Evolutionary conservation across 2,888 invertebrate species (phyloP).

Genomic region (Drosophila mettleri): DNA sequence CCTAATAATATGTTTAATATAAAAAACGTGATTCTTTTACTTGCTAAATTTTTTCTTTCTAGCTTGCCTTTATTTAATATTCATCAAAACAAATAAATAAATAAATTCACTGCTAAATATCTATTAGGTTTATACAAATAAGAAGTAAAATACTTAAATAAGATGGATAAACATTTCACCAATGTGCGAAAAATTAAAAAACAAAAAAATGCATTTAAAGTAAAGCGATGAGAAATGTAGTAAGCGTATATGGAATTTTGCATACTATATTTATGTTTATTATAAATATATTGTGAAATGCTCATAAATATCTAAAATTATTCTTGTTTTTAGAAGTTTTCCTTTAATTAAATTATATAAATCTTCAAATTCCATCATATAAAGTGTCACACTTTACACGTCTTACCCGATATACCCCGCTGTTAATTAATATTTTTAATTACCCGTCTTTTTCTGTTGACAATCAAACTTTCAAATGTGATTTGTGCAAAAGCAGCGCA

Average conservation of each 20-base stretch:
- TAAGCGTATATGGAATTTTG: background rate
- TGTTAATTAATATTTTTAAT: slow-evolving; percentile 5
- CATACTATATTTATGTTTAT: background rate
- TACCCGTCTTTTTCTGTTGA: slow-evolving; percentile 2
- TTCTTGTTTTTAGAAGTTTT: background rate
- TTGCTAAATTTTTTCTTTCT: background rate
- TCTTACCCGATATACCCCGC: background rate
- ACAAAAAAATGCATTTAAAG: background rate
- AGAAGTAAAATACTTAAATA: slow-evolving; percentile 16
- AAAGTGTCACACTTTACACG: background rate
- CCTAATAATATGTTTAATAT: background rate
- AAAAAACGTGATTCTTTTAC: background rate
- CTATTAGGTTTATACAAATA: slow-evolving; percentile 29
- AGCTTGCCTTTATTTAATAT: background rate
- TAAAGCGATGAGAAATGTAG: background rate
- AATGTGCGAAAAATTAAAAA: slow-evolving; percentile 1
- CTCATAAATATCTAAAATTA: background rate
- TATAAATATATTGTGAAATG: too few relatives aligned
- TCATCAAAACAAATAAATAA: background rate
- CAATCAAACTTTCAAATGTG: slow-evolving; percentile 14
- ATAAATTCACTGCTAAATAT: background rate
- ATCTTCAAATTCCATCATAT: too few relatives aligned
- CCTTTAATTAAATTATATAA: background rate
- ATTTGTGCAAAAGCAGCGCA: slow-evolving; percentile 12
- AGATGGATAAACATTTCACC: slow-evolving; percentile 34